Evolutionary conservation across 2,797 vertebrate genomes (phyloP), one percentile per base, ranked within the genome.

Genomic region (Otus scops): DNA sequence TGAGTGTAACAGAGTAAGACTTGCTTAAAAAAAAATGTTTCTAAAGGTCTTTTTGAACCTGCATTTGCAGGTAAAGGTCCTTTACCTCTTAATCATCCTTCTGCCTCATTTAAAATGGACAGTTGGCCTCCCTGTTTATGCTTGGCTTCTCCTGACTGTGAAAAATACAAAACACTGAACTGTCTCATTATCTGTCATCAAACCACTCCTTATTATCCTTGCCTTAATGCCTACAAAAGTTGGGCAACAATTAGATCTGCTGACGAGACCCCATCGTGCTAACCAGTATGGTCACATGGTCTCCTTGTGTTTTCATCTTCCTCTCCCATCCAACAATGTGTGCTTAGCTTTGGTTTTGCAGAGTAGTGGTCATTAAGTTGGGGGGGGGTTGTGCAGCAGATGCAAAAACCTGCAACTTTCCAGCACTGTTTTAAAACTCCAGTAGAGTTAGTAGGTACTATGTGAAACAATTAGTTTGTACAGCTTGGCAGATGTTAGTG

Each of bases 211-310:
- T 73, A 27, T 59, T 89, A 6, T 73, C 63, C 12, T 77, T 60
- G 41, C 21, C 23, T 77, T 92, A 80, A 32, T 74, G 51, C 16
- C 36, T 38, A 20, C 23, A 14, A 24, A 88, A 68, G 60, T 23
- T 83, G 53, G 64, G 18, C 71, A 77, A 10, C 43, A 51, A 3
- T 51, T 82, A 56, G 5, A 51, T 89, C n/a, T 89, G 47, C 34
- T 63, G 48, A n/a, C 10, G 27, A 87, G 60, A 63, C 36, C 23
- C 23, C 1, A 2, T 74, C 30, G 3, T 1, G 4, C 22, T 54
- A 20, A 73, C 17, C 8, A 20, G 24, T 47, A 14, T 0, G 0
- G 24, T 65, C n/a, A 43, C 19, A 17, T 7, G 3, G 48, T 81
- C 21, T 76, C 27, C n/a, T 70, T 76, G 26, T 70, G 27, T 45